A percentile compares a stretch with the other conserved stretches of the same genome.
Evolutionary conservation across 2,888 invertebrate species (phyloP).

Genomic region (Drosophila neutralis): DNA sequence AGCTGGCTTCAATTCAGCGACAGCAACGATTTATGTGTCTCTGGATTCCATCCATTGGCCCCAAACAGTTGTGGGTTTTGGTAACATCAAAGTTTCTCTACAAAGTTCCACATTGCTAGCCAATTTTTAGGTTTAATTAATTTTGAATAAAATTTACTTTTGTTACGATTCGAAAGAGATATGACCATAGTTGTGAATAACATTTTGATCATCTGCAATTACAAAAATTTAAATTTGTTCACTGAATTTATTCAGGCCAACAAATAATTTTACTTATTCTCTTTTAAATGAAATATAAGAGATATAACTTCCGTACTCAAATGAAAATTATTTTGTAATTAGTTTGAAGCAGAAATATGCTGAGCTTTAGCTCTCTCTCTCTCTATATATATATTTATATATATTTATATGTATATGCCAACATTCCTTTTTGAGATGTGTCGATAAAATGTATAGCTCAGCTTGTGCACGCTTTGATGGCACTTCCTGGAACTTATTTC

Average conservation of each 20-base stretch:
- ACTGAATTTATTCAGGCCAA: background rate
- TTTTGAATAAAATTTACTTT: background rate
- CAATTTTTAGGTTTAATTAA: background rate
- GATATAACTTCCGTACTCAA: background rate
- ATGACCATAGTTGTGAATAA: background rate
- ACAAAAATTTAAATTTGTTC: background rate
- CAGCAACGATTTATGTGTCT: constrained; percentile 11
- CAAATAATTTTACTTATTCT: background rate
- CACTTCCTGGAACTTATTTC: constrained; percentile 8
- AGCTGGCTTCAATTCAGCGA: constrained; percentile 16
- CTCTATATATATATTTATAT: too few relatives aligned
- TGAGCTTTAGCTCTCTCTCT: background rate
- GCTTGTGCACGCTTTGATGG: background rate
- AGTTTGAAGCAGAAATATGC: constrained; percentile 2
- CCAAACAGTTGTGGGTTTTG: background rate
- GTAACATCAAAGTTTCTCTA: background rate
- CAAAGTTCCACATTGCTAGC: background rate
- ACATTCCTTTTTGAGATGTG: background rate
- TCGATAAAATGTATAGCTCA: constrained; percentile 5
- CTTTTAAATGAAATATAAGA: background rate
- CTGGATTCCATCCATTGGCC: background rate
- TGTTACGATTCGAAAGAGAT: background rate
- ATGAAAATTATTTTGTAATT: constrained; percentile 22
- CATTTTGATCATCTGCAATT: background rate
- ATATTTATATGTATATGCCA: too few relatives aligned